A percentile compares a stretch with the other conserved stretches of the same genome.
Evolutionary conservation across 2,888 invertebrate species (phyloP).

Genomic region (Perizoma flavofasciatum): DNA sequence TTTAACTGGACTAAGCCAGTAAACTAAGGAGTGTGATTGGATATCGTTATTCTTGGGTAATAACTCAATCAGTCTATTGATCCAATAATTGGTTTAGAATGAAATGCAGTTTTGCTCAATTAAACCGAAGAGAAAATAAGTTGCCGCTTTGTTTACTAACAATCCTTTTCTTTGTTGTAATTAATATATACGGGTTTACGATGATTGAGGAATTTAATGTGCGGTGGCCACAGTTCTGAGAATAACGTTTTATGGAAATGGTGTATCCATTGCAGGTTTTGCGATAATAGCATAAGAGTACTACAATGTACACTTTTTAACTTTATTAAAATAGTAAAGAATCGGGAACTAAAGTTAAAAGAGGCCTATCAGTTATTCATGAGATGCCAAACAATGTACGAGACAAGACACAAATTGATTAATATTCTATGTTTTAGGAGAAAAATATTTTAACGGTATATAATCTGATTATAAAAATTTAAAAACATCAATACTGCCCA

Average conservation of each 20-base stretch:
- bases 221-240: conserved; percentile 4
- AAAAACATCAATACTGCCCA: too few species aligned
- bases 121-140: conserved; percentile 8
- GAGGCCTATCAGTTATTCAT: neutral
- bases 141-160: conserved; percentile 15
- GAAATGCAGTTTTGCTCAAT: conserved; percentile 13
- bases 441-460: neutral
- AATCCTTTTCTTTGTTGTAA: neutral
- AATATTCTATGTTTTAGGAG: neutral
- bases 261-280: conserved; percentile 5
- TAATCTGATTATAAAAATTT: too few species aligned
- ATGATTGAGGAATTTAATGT: conserved; percentile 17
- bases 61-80: conserved; percentile 1
- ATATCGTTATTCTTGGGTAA: conserved; percentile 6
- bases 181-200: conserved; percentile 10
- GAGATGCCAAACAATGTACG: neutral
- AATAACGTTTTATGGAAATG: conserved; percentile 12
- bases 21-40: conserved; percentile 7
- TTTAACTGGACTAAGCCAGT: neutral
- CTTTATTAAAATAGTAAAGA: neutral
- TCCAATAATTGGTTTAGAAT: conserved; percentile 8
- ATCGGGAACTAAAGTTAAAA: neutral
- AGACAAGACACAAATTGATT: neutral
- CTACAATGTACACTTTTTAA: neutral
- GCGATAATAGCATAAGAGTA: neutral